phyloP scores from a whole-genome alignment of 2,113 vertebrate species.

The Mugil cephalus region DNA sequence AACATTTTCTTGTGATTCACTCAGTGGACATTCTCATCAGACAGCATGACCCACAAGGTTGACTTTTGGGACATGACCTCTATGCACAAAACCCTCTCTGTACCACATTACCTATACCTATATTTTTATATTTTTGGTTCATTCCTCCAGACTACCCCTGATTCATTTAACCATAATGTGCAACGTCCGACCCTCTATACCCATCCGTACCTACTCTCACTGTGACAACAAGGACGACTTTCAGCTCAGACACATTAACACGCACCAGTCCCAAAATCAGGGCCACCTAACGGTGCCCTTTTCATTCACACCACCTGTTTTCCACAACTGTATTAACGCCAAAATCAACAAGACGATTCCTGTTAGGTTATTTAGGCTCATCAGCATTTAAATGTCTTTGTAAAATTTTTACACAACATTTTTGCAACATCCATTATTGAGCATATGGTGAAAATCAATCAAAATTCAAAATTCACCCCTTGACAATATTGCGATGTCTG shows the following conservation, averaged over 20 bases:
- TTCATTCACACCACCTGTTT: too few species aligned
- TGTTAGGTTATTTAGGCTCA: too few species aligned
- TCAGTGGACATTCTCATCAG: conserved; percentile 41
- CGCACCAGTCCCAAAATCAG: conserved; percentile 10
- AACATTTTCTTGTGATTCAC: conserved; percentile 30
- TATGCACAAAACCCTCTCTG: conserved; percentile 54
- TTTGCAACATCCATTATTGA: too few species aligned
- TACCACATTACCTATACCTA: conserved; percentile 57
- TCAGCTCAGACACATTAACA: conserved; percentile 79
- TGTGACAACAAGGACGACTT: conserved; percentile 83
- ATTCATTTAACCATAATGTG: conserved; percentile 55
- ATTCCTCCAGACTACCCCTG: conserved; percentile 54
- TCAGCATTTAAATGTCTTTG: too few species aligned
- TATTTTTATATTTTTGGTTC: conserved; percentile 53
- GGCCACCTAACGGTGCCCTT: too few species aligned
- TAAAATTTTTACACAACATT: too few species aligned
- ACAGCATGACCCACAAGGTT: conserved; percentile 29
- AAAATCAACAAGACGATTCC: too few species aligned
- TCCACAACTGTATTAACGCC: too few species aligned
- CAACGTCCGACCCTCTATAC: conserved; percentile 51
- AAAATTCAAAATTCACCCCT: too few species aligned
- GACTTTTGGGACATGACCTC: conserved; percentile 73
- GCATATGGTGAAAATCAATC: too few species aligned
- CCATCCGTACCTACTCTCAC: conserved; percentile 45
- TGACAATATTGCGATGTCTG: too few species aligned